Conservation (phyloP, 1,140 invertebrate genomes). For the Ceratina australensis region DNA sequence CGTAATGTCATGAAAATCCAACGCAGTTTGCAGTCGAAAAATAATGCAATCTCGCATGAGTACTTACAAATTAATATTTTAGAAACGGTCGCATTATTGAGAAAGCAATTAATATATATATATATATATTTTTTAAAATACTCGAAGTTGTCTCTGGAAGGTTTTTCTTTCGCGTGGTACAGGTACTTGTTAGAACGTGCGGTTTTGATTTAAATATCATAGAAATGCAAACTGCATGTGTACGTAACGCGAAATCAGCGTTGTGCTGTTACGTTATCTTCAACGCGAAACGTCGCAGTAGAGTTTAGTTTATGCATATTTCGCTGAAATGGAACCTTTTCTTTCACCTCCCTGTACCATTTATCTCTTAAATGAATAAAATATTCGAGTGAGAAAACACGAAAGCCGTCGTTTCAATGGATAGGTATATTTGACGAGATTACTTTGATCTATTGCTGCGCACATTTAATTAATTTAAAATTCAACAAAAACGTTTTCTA, state of each 20-base stretch:
- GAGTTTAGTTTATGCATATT: background rate
- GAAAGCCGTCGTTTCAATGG: too few relatives aligned
- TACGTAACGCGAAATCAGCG: conserved; percentile 21
- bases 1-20: conserved; percentile 7
- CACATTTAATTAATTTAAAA: too few relatives aligned
- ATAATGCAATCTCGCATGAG: background rate
- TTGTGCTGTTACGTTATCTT: conserved; percentile 13
- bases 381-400: too few relatives aligned
- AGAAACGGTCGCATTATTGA: background rate
- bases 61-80: background rate
- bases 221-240: conserved; percentile 6
- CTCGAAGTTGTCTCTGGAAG: background rate
- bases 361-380: too few relatives aligned
- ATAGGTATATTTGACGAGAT: background rate
- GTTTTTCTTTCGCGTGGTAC: background rate
- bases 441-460: too few relatives aligned
- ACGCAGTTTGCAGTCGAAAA: background rate
- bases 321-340: conserved; percentile 4
- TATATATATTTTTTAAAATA: too few relatives aligned
- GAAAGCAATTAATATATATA: background rate
- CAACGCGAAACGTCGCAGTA: conserved; percentile 6
- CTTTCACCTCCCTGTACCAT: background rate
- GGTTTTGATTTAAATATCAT: conserved; percentile 3
- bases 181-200: background rate
- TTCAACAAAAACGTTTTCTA: too few relatives aligned